These are phyloP conservation scores for Caranx melampygus DNA, from an alignment of 2,113 vertebrate species.

Conservation along the genomic window DNA sequence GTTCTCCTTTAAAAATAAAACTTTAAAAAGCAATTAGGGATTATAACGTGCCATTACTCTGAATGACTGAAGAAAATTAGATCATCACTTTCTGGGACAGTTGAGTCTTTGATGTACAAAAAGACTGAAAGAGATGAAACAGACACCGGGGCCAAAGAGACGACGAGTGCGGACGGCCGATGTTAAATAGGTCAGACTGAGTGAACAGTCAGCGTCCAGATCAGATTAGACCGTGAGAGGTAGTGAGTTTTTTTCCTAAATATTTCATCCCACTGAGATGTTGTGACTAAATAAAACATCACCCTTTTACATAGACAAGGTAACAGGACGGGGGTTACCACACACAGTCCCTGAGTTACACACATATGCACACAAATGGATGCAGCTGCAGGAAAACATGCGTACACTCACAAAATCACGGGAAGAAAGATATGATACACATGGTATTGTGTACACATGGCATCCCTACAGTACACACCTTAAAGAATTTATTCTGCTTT, in stretches of 20 bases:
- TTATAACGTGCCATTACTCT: not conserved
- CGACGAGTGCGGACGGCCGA: not conserved
- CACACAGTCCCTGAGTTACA: not conserved
- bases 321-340: constrained; percentile 5
- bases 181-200: constrained; percentile 11
- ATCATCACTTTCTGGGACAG: not conserved
- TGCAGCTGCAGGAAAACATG: not conserved
- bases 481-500: not conserved
- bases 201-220: constrained; percentile 5
- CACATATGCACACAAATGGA: not conserved
- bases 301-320: constrained; percentile 39
- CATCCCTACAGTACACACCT: not conserved
- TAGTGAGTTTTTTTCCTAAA: constrained; percentile 17
- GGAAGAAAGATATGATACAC: not conserved
- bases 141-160: not conserved
- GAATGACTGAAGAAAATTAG: not conserved
- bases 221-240: constrained; percentile 2
- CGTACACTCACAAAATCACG: not conserved
- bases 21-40: not conserved
- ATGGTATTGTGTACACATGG: not conserved
- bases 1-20: constrained; percentile 1
- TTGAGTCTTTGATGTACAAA: not conserved
- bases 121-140: not conserved
- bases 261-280: constrained; percentile 47
- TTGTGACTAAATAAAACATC: constrained; percentile 44